Evolutionary conservation across 2,797 vertebrate genomes (phyloP).

Genomic region (Presbytis comata): DNA sequence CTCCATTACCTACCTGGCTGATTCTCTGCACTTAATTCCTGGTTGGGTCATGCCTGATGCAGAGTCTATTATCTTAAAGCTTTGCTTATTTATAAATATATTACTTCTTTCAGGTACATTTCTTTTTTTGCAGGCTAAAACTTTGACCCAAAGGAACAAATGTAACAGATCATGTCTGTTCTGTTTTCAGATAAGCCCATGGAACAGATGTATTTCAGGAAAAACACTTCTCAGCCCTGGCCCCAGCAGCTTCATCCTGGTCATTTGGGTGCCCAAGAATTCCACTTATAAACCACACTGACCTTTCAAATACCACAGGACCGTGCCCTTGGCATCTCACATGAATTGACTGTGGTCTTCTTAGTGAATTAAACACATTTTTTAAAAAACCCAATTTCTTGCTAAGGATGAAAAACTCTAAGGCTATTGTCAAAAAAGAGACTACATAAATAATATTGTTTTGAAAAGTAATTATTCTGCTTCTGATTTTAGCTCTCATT

Average conservation of each 20-base stretch:
- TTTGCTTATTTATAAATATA: background rate
- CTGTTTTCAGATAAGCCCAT: background rate
- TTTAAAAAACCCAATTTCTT: background rate
- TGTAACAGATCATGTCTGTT: background rate
- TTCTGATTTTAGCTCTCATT: background rate
- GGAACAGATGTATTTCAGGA: background rate
- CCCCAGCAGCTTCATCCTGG: background rate
- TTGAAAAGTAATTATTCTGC: background rate
- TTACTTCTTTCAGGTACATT: background rate
- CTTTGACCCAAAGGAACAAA: background rate
- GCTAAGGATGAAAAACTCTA: background rate
- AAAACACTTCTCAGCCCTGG: background rate
- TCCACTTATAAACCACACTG: background rate
- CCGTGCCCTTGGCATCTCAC: background rate
- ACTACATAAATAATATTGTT: background rate
- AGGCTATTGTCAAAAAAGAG: background rate
- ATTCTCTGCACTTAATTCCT: background rate
- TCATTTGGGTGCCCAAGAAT: background rate
- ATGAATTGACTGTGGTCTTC: background rate
- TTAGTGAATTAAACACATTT: background rate
- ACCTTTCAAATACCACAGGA: background rate
- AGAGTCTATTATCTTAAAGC: background rate
- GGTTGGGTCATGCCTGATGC: background rate
- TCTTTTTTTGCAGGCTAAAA: background rate
- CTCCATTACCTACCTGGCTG: background rate